Evolutionary conservation across 2,113 vertebrate species (phyloP).

Genomic region (Clupea harengus): DNA sequence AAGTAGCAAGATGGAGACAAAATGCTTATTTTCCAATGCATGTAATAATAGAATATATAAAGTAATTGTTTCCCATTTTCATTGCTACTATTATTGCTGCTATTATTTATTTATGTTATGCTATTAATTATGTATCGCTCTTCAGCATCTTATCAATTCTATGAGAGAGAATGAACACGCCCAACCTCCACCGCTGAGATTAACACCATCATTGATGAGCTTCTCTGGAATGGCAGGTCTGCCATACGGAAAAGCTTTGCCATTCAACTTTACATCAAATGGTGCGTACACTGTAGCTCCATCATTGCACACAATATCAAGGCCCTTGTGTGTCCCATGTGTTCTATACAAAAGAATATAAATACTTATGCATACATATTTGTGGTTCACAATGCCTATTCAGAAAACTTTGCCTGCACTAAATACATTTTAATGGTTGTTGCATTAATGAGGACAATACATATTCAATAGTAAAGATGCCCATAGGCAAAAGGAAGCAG

Average conservation of each 20-base stretch:
- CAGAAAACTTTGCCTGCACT: background rate
- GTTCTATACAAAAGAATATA: background rate
- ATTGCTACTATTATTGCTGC: too few species aligned
- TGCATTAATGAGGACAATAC: background rate
- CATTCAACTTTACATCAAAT: slow-evolving; percentile 67
- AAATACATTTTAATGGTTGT: background rate
- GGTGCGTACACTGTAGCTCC: slow-evolving; percentile 70
- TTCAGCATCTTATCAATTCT: background rate
- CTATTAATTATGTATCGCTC: too few species aligned
- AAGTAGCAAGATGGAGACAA: too few species aligned
- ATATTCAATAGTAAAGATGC: background rate
- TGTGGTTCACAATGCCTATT: too few species aligned
- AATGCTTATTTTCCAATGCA: too few species aligned
- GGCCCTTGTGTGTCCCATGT: slow-evolving; percentile 49
- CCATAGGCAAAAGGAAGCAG: too few species aligned
- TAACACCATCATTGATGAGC: slow-evolving; percentile 72
- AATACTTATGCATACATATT: background rate
- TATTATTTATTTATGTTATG: too few species aligned
- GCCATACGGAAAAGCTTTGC: slow-evolving; percentile 61
- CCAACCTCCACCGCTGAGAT: slow-evolving; percentile 66
- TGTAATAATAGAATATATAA: too few species aligned
- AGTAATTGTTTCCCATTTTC: too few species aligned
- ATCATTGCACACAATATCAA: slow-evolving; percentile 73
- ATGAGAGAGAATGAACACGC: fast-evolving
- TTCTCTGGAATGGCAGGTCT: slow-evolving; percentile 48